These are phyloP conservation scores for Corythaeola cristata DNA, from an alignment of 2,113 vertebrate species.

Conservation along the genomic window DNA sequence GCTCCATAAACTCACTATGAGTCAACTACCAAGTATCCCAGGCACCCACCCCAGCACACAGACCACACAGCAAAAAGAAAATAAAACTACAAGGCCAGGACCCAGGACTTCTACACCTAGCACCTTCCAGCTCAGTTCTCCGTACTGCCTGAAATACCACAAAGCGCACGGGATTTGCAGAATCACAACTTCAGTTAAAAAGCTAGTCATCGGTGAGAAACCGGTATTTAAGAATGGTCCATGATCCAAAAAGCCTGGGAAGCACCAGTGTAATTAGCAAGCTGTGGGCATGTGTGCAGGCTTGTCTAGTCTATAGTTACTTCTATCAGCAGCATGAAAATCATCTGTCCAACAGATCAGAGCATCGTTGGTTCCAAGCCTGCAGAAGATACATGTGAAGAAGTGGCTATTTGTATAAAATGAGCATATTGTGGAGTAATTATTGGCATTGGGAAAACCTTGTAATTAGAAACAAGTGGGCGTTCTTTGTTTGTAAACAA, in stretches of 20 bases:
- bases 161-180: background rate
- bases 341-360: slow-evolving; percentile 40
- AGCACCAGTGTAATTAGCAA: background rate
- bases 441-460: slow-evolving; percentile 41
- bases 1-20: background rate
- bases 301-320: slow-evolving; percentile 36
- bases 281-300: background rate
- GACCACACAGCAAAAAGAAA: background rate
- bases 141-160: rapidly evolving
- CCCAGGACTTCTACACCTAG: background rate
- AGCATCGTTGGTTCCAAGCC: background rate
- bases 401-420: slow-evolving; percentile 50
- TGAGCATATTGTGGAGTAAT: slow-evolving; percentile 53
- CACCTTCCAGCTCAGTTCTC: background rate
- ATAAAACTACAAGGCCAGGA: background rate
- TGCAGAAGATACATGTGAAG: slow-evolving; percentile 23
- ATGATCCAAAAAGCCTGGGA: background rate
- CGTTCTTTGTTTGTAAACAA: slow-evolving; percentile 60
- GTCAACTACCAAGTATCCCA: background rate
- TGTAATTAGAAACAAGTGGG: slow-evolving; percentile 34
- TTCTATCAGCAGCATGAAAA: slow-evolving; percentile 29
- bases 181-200: background rate
- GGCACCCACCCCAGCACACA: background rate
- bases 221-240: background rate
- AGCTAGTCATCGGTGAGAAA: background rate